A percentile compares a stretch with the other conserved stretches of the same genome.
Conservation (phyloP, 2,888 invertebrate genomes). For the Epicampocera succincta region DNA sequence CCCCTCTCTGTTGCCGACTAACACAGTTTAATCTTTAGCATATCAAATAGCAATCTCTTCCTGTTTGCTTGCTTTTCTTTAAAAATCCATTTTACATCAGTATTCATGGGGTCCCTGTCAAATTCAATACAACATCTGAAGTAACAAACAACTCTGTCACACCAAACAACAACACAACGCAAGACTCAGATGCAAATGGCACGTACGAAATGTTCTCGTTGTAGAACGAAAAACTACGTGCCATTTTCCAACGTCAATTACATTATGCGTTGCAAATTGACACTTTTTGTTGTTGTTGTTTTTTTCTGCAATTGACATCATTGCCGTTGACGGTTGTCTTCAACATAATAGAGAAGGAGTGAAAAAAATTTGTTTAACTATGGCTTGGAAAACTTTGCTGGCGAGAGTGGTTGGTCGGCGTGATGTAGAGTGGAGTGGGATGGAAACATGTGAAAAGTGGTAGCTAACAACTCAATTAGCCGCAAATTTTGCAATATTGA, state of each 20-base stretch:
- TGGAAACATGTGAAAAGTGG: constrained; percentile 19
- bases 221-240: constrained; percentile 39
- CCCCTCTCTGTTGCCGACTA: too few relatives aligned
- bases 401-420: background rate
- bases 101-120: constrained; percentile 22
- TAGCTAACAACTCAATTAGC: constrained; percentile 78
- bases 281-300: background rate
- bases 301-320: constrained; percentile 47
- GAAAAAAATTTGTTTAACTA: background rate
- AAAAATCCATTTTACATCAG: background rate
- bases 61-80: too few relatives aligned
- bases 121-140: constrained; percentile 14
- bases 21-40: too few relatives aligned
- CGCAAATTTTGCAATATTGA: constrained; percentile 72
- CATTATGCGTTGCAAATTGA: constrained; percentile 38
- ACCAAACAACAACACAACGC: background rate
- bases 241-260: constrained; percentile 43
- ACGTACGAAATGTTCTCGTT: constrained; percentile 41
- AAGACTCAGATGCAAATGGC: background rate
- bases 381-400: constrained; percentile 3
- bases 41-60: background rate
- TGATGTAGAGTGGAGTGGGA: background rate
- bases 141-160: constrained; percentile 22
- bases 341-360: background rate
- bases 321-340: constrained; percentile 38